Percentiles rank a stretch among this genome's conserved stretches.
Evolutionary conservation across 2,113 vertebrate species (phyloP).

Genomic region (Halichoerus grypus): DNA sequence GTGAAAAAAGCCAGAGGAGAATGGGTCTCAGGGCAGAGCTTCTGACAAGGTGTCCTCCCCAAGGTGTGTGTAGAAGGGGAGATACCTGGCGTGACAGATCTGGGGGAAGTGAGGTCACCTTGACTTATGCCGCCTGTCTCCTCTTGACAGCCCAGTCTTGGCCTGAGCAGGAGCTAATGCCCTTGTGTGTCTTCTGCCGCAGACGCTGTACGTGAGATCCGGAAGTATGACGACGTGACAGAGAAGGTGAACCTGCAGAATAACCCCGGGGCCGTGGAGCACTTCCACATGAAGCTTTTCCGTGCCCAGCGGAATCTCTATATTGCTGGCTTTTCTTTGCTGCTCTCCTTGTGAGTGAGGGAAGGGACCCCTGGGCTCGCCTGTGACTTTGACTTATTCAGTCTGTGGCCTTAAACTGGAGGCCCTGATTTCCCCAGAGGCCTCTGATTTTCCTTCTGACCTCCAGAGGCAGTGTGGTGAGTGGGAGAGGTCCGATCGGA

Average conservation of each 20-base stretch:
- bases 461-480: not conserved
- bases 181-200: not conserved
- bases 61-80: not conserved
- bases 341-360: slow-evolving; percentile 93
- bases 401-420: not conserved
- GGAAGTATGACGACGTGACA: slow-evolving; percentile 92
- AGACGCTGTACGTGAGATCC: slow-evolving; percentile 94
- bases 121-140: not conserved
- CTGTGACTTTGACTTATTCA: not conserved
- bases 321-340: slow-evolving; percentile 95
- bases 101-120: not conserved
- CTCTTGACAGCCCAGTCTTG: not conserved
- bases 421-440: not conserved
- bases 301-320: slow-evolving; percentile 96
- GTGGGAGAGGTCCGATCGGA: not conserved
- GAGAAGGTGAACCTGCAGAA: slow-evolving; percentile 94
- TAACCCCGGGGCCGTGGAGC: slow-evolving; percentile 93
- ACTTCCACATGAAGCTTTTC: slow-evolving; percentile 97
- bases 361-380: not conserved
- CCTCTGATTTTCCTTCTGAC: not conserved
- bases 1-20: not conserved
- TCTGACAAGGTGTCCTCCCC: not conserved
- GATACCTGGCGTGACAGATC: not conserved
- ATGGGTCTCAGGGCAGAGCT: not conserved
- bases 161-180: not conserved